Base-by-base conservation (phyloP, 2,888 invertebrate genomes). In the Nysson spinosus region DNA sequence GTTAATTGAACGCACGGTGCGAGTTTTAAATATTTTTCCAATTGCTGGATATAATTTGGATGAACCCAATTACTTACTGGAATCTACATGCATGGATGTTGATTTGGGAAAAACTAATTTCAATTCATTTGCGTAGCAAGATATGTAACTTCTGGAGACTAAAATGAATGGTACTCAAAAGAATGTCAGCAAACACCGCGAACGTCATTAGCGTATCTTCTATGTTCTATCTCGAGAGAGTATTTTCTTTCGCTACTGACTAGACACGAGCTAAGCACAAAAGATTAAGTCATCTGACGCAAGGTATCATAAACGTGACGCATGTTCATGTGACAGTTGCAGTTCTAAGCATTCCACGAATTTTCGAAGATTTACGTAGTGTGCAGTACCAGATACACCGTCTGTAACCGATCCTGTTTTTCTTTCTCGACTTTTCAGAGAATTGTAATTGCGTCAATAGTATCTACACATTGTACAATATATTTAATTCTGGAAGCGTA, bases 231-330 rank as follows among this genome's bases (percentile, higher is more conserved):
- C 72, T 63, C 44, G 17, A 1, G 7, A 17, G 47, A 42, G 75
- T 74, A 67, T 75, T 63, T 63, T 73, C 65, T 75, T 76, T 69
- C 74, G 51, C 37, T 46, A 19, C 20, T 46, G 75, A 40, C 72
- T 69, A 79, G 79, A 77, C 79, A 69, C 69, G 46, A 79, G 72
- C 70, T 79, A 79, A 79, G 75, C 79, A 72, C 65, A 78, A 77
- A 74, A 65, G 74, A 69, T 65, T 46, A 57, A 37, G 61, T 62
- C 58, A 61, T 69, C 62, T 32, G 75, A 72, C 65, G 60, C 39
- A 35, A 11, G 2, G 32, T 50, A 54, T 57, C 70, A 35, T 7
- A 39, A 30, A 6, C 44, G 43, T 30, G 60, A 32, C 28, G 24
- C 42, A 42, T 26, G 24, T 34, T 61, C 63, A 24, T 43, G 17